Evolutionary conservation across 2,797 vertebrate species (phyloP).

Genomic region (Threskiornis aethiopicus): DNA sequence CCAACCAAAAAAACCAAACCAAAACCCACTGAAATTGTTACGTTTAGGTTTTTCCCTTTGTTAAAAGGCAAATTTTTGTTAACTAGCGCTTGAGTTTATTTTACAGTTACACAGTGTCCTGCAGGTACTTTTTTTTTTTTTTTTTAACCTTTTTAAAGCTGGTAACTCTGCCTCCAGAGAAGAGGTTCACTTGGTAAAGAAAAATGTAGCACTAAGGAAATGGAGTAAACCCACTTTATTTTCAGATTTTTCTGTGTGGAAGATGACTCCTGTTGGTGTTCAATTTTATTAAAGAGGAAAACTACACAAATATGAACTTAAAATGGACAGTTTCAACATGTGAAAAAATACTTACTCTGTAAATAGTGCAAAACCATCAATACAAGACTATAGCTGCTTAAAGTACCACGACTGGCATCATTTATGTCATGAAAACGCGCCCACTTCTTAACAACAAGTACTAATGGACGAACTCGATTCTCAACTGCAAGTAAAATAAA

Average conservation of each 20-base stretch:
- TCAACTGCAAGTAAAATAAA: slow-evolving; percentile 85
- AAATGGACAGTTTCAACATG: neutral
- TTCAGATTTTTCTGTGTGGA: neutral
- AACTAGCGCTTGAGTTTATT: slow-evolving; percentile 31
- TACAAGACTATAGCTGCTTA: slow-evolving; percentile 95
- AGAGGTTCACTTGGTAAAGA: neutral
- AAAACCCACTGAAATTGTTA: neutral
- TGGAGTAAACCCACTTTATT: neutral
- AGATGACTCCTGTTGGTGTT: neutral
- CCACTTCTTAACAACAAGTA: slow-evolving; percentile 95
- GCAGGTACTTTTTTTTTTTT: neutral
- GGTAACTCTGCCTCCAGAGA: neutral
- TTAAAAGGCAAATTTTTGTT: neutral
- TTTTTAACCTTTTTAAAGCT: neutral
- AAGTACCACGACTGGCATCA: slow-evolving; percentile 95
- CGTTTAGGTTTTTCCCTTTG: neutral
- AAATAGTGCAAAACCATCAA: slow-evolving; percentile 98
- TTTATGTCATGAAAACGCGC: slow-evolving; percentile 89
- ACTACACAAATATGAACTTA: neutral
- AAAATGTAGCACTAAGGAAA: neutral
- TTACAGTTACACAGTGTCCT: neutral
- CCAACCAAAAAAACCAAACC: neutral
- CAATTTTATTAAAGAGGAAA: neutral
- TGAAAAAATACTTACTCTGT: slow-evolving; percentile 88
- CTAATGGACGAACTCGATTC: slow-evolving; percentile 89